These are phyloP conservation scores for Vimba vimba DNA, from an alignment of 2,113 vertebrate species.

Conservation along the genomic window DNA sequence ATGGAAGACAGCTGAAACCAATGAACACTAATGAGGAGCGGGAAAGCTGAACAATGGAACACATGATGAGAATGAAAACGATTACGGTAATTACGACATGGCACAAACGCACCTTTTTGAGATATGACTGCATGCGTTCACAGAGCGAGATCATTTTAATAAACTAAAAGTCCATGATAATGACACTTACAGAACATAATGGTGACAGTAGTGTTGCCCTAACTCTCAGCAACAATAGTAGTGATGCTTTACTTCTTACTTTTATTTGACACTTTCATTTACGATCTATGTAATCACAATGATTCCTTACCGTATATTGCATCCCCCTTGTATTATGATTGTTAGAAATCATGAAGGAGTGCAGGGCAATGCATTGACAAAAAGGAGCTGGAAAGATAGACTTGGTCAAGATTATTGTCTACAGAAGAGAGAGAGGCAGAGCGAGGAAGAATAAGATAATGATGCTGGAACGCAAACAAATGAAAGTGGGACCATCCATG, in stretches of 20 bases:
- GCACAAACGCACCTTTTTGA: too few species aligned
- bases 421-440: neutral
- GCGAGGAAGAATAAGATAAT: conserved; percentile 13
- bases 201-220: too few species aligned
- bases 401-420: conserved; percentile 21
- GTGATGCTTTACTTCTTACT: neutral
- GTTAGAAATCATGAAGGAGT: neutral
- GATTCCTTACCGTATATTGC: neutral
- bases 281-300: neutral
- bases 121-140: too few species aligned
- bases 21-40: too few species aligned
- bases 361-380: conserved; percentile 8
- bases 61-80: too few species aligned
- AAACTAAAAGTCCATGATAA: too few species aligned
- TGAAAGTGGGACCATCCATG: neutral
- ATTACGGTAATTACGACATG: too few species aligned
- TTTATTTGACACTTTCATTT: neutral
- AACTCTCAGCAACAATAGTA: neutral
- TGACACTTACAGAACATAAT: too few species aligned
- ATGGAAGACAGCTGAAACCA: too few species aligned
- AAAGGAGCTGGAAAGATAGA: conserved; percentile 22
- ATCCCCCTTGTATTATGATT: neutral
- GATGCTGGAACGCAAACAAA: conserved; percentile 42
- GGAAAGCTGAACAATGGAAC: too few species aligned
- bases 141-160: too few species aligned